Percentiles rank a stretch among this genome's conserved stretches.
phyloP scores from a whole-genome alignment of 2,113 vertebrate species.

The Notechis scutatus region DNA sequence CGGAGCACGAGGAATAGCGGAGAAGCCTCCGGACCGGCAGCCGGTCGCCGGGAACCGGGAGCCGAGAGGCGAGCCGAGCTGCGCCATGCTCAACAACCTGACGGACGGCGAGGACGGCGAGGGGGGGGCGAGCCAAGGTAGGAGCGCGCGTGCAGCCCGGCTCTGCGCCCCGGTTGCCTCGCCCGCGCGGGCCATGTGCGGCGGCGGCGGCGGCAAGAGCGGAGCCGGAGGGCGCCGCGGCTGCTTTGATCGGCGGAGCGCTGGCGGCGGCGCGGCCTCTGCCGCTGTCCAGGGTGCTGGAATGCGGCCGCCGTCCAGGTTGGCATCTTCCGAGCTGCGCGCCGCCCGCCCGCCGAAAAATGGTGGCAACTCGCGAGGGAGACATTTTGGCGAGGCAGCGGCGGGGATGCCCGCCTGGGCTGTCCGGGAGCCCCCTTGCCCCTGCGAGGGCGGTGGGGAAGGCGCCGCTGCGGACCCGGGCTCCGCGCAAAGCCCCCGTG shows the following conservation, averaged over 20 bases:
- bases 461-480: neutral
- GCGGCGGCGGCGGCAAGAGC: neutral
- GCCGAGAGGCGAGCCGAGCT: conserved; percentile 29
- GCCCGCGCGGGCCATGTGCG: neutral
- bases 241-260: neutral
- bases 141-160: conserved; percentile 58
- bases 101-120: conserved; percentile 94
- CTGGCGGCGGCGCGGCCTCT: neutral
- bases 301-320: conserved; percentile 33
- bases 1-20: conserved; percentile 35
- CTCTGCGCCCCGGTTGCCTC: neutral
- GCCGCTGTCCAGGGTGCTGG: conserved; percentile 69
- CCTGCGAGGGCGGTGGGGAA: neutral
- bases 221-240: neutral
- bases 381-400: neutral
- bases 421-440: neutral
- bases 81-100: conserved; percentile 95
- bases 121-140: conserved; percentile 90
- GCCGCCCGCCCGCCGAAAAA: neutral
- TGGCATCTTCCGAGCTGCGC: neutral
- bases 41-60: neutral
- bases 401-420: neutral
- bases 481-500: neutral
- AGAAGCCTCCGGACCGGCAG: neutral
- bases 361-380: neutral